phyloP scores from a whole-genome alignment of 2,888 invertebrate genomes.

The Beris chalybata region DNA sequence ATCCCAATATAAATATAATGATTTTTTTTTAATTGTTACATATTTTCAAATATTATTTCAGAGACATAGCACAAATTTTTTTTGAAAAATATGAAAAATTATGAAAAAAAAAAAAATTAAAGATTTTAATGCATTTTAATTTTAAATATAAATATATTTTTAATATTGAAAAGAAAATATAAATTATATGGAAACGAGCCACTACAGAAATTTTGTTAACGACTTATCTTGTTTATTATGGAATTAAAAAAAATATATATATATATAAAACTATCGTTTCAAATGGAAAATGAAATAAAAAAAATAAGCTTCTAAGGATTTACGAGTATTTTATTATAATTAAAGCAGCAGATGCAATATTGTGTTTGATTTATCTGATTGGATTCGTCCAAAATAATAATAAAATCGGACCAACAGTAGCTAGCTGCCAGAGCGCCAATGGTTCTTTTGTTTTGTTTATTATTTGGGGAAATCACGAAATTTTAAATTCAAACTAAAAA shows the following conservation, averaged over 20 bases:
- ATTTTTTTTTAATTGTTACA: too few relatives aligned
- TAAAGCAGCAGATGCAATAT: constrained; percentile 20
- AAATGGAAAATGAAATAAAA: constrained; percentile 7
- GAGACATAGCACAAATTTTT: constrained; percentile 18
- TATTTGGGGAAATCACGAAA: not conserved
- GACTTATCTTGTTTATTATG: not conserved
- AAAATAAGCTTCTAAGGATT: constrained; percentile 6
- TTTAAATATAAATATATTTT: constrained; percentile 13
- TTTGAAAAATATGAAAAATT: too few relatives aligned
- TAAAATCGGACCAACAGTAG: too few relatives aligned
- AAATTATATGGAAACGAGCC: not conserved
- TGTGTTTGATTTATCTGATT: constrained; percentile 10
- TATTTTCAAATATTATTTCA: constrained; percentile 7
- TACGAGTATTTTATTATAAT: not conserved
- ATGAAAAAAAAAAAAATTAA: not conserved
- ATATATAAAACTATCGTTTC: constrained; percentile 19
- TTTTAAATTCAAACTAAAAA: not conserved
- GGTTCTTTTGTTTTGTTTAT: constrained; percentile 2
- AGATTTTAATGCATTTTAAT: too few relatives aligned
- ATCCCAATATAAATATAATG: not conserved
- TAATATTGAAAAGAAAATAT: not conserved
- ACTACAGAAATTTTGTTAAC: constrained; percentile 11
- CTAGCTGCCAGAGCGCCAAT: not conserved
- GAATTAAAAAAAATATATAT: constrained; percentile 15
- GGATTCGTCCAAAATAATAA: not conserved